Evolutionary conservation across 2,797 vertebrate species (phyloP).

Genomic region (Psittacula echo): DNA sequence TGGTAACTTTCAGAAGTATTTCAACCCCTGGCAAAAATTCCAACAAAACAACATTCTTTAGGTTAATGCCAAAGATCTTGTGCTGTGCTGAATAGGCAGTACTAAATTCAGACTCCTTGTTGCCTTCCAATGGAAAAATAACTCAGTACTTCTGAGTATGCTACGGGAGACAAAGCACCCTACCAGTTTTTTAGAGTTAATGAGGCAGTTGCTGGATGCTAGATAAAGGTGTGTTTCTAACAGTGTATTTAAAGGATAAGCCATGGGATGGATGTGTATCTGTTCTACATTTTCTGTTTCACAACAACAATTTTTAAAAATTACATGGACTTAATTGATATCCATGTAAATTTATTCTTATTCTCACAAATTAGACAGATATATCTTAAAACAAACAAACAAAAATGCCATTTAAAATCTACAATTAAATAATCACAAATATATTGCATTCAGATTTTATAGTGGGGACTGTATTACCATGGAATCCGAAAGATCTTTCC

Average conservation of each 20-base stretch:
- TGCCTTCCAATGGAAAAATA: conserved; percentile 42
- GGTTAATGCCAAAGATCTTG: conserved; percentile 1
- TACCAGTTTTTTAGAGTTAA: neutral
- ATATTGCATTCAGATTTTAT: neutral
- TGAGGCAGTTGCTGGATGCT: neutral
- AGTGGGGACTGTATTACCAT: neutral
- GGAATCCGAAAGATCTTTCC: neutral
- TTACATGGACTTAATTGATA: neutral
- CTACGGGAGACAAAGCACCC: neutral
- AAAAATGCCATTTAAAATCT: neutral
- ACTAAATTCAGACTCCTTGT: conserved; percentile 8
- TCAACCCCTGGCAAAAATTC: neutral
- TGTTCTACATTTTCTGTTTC: neutral
- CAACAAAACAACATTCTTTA: neutral
- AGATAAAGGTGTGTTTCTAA: neutral
- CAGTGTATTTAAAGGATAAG: neutral
- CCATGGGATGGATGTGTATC: neutral
- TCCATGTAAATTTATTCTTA: neutral
- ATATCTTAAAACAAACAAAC: neutral
- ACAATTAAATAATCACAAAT: neutral
- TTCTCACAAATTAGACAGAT: neutral
- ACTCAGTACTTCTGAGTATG: neutral
- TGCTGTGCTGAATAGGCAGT: neutral
- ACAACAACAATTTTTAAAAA: neutral
- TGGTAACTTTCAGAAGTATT: neutral